Conservation (phyloP, 2,113 vertebrate species). For the Apaloderma vittatum region DNA sequence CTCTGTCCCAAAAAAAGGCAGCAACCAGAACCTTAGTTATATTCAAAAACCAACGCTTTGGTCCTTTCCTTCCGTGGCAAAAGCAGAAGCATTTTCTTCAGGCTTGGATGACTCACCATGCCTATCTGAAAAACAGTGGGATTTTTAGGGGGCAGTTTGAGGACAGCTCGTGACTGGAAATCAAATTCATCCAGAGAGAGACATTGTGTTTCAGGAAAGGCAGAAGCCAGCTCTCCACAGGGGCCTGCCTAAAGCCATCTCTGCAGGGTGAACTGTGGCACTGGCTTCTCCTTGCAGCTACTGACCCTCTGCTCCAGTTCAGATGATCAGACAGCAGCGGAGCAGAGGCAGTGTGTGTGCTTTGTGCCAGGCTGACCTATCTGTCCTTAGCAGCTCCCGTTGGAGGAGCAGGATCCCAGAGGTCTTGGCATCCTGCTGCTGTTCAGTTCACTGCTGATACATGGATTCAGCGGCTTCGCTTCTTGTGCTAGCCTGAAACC, state of each 20-base stretch:
- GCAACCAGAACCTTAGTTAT: background rate
- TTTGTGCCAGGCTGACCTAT: rapidly evolving
- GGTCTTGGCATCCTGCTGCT: background rate
- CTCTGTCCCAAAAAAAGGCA: background rate
- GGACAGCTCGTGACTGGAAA: background rate
- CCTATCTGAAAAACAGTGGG: background rate
- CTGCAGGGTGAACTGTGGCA: background rate
- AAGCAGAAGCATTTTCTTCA: conserved; percentile 10
- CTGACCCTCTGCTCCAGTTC: background rate
- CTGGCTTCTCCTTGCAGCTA: background rate
- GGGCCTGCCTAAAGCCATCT: background rate
- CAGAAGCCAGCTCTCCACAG: background rate
- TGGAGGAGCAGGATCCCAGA: background rate
- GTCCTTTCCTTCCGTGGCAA: background rate
- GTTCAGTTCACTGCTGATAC: background rate
- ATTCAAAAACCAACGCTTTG: background rate
- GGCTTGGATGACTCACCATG: background rate
- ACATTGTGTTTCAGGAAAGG: background rate
- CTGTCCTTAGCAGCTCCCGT: background rate
- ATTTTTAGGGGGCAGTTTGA: background rate
- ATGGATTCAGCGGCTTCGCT: background rate
- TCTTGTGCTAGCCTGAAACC: background rate
- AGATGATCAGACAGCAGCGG: rapidly evolving
- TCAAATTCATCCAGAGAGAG: background rate
- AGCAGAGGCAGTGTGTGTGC: rapidly evolving